A percentile compares a stretch with the other conserved stretches of the same genome.
Conservation (phyloP, 2,888 invertebrate genomes). For the Norana najaformis region DNA sequence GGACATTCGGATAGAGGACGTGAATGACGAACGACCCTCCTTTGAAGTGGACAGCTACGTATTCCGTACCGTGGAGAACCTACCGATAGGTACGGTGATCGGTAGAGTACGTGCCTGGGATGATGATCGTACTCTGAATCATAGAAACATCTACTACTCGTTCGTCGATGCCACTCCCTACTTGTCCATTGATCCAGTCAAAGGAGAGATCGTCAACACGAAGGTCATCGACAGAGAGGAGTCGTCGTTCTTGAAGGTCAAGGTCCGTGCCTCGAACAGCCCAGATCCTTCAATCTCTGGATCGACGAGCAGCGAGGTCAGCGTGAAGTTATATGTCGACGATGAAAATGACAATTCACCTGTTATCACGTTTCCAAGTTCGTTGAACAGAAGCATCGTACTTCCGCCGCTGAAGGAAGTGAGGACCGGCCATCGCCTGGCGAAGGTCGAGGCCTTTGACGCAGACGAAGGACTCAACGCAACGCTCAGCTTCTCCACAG, state of each 20-base stretch:
- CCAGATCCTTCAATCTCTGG: not conserved
- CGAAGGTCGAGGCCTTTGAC: constrained; percentile 16
- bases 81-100: constrained; percentile 71
- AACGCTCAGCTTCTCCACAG: not conserved
- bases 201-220: not conserved
- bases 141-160: constrained; percentile 38
- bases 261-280: not conserved
- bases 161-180: not conserved
- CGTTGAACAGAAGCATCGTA: not conserved
- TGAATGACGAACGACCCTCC: constrained; percentile 92
- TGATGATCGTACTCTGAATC: constrained; percentile 68
- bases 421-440: not conserved
- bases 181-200: not conserved
- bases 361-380: not conserved
- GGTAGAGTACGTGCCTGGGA: constrained; percentile 80
- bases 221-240: not conserved
- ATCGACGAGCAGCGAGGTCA: not conserved
- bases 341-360: constrained; percentile 17
- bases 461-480: constrained; percentile 14
- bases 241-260: not conserved
- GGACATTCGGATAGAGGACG: constrained; percentile 82
- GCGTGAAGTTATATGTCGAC: not conserved
- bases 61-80: constrained; percentile 80
- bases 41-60: constrained; percentile 76
- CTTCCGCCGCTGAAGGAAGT: not conserved